phyloP scores from a whole-genome alignment of 2,888 invertebrate species.

The Sphaerophoria taeniata region DNA sequence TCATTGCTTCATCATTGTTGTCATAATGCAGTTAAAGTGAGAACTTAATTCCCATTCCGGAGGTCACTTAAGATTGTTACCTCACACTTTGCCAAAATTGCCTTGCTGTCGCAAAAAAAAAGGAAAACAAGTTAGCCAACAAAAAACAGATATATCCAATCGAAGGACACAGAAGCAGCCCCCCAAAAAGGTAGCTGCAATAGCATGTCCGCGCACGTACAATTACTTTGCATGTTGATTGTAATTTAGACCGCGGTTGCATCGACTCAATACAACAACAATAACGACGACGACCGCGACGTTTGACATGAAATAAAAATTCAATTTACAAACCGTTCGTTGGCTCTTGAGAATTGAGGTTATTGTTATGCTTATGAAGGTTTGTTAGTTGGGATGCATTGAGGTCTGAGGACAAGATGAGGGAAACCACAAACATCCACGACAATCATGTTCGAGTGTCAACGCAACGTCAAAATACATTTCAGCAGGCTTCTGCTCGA shows the following conservation, averaged over 20 bases:
- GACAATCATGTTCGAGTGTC: slow-evolving; percentile 70
- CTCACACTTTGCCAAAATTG: slow-evolving; percentile 56
- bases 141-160: slow-evolving; percentile 9
- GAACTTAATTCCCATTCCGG: slow-evolving; percentile 51
- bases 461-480: slow-evolving; percentile 70
- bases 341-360: slow-evolving; percentile 37
- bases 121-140: not conserved
- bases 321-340: slow-evolving; percentile 58
- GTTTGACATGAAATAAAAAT: slow-evolving; percentile 66
- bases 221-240: slow-evolving; percentile 75
- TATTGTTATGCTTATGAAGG: not conserved
- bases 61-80: slow-evolving; percentile 66
- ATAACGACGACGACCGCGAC: slow-evolving; percentile 11
- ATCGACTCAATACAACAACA: slow-evolving; percentile 32
- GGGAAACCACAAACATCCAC: slow-evolving; percentile 47
- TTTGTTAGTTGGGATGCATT: not conserved
- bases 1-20: slow-evolving; percentile 60
- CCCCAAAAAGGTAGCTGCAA: slow-evolving; percentile 46
- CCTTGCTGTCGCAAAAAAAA: slow-evolving; percentile 23
- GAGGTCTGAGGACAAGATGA: not conserved
- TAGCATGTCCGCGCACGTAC: slow-evolving; percentile 60
- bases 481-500: slow-evolving; percentile 63
- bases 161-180: slow-evolving; percentile 42
- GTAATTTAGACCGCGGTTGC: slow-evolving; percentile 67
- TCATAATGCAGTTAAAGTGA: slow-evolving; percentile 62